phyloP scores from a whole-genome alignment of 2,888 invertebrate species.

The Synanthedon formicaeformis region DNA sequence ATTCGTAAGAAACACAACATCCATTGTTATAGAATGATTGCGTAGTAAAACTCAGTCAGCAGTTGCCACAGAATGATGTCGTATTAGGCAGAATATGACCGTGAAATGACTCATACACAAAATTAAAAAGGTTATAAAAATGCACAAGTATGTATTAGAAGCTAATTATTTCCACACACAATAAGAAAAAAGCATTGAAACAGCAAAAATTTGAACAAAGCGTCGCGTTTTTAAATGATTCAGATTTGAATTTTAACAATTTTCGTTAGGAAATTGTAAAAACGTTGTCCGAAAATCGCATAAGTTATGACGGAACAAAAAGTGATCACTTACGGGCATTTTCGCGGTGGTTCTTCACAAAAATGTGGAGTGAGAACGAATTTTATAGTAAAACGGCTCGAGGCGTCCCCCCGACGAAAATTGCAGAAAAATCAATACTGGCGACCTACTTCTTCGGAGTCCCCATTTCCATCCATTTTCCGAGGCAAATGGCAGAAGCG shows the following conservation, averaged over 20 bases:
- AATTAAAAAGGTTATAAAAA: background rate
- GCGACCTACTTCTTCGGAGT: constrained; percentile 48
- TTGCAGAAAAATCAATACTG: constrained; percentile 55
- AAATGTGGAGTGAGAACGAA: constrained; percentile 24
- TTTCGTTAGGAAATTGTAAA: constrained; percentile 17
- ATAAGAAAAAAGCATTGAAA: background rate
- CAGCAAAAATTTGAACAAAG: too few species aligned
- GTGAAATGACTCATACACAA: constrained; percentile 2
- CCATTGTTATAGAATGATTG: background rate
- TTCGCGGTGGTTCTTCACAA: constrained; percentile 24
- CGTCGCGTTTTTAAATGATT: background rate
- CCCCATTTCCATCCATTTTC: constrained; percentile 14
- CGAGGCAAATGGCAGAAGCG: constrained; percentile 24
- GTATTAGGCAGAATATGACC: constrained; percentile 4
- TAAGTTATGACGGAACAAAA: constrained; percentile 15
- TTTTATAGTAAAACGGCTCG: constrained; percentile 15
- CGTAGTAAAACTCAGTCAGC: background rate
- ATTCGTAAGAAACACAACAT: background rate
- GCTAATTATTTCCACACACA: background rate
- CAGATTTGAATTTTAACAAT: background rate
- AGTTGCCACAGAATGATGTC: constrained; percentile 5
- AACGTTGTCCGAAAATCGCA: constrained; percentile 33
- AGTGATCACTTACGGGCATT: constrained; percentile 52
- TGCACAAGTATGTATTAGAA: background rate
- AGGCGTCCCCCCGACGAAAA: constrained; percentile 28